phyloP scores from a whole-genome alignment of 2,113 vertebrate genomes.

The Hylia prasina region DNA sequence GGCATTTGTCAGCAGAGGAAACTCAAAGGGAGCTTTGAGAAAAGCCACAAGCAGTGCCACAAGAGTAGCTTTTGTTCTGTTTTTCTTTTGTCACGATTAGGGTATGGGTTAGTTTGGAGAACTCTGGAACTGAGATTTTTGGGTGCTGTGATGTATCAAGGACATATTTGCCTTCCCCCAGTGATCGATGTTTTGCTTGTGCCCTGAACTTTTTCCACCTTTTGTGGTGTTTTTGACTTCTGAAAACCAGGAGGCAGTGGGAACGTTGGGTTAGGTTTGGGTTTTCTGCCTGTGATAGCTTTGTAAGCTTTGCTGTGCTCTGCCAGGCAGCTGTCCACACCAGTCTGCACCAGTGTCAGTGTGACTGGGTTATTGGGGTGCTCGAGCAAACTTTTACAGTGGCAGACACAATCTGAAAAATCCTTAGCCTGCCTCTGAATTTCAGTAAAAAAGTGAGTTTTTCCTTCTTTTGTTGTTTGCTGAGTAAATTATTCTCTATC shows the following conservation, averaged over 20 bases:
- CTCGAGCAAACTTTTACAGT: not conserved
- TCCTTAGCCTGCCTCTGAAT: not conserved
- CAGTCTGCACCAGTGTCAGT: not conserved
- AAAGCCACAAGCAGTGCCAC: not conserved
- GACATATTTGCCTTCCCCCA: not conserved
- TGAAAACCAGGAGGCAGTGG: not conserved
- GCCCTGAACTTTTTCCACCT: not conserved
- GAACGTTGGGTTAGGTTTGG: accelerated
- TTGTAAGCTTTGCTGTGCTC: not conserved
- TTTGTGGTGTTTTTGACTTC: not conserved
- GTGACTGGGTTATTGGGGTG: not conserved
- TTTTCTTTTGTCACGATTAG: too few species aligned
- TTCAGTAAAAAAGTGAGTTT: not conserved
- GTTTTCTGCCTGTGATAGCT: not conserved
- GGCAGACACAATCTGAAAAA: not conserved
- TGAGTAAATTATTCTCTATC: not conserved
- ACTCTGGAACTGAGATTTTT: not conserved
- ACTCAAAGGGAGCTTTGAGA: not conserved
- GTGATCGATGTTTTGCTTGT: not conserved
- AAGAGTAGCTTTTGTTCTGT: not conserved
- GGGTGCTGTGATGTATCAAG: not conserved
- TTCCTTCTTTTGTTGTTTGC: not conserved
- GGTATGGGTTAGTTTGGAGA: not conserved
- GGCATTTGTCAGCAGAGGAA: not conserved
- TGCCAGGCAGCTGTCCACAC: not conserved